Evolutionary conservation across 2,113 vertebrate species (phyloP).

Genomic region (Siniperca knerii): DNA sequence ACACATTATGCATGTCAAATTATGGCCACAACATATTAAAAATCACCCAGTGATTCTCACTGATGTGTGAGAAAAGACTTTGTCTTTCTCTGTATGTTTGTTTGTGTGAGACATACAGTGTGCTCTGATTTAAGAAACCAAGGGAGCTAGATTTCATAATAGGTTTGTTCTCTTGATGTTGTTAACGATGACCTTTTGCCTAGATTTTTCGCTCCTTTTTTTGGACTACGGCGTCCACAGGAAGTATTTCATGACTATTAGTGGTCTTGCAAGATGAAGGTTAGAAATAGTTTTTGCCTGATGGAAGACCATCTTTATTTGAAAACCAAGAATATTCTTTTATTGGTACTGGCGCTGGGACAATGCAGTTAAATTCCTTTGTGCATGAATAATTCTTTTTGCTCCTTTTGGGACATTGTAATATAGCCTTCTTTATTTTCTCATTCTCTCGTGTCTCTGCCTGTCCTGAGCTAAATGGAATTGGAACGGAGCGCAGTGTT

Average conservation of each 20-base stretch:
- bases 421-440: conserved; percentile 57
- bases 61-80: conserved; percentile 62
- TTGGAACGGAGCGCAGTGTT: conserved; percentile 55
- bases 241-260: conserved; percentile 64
- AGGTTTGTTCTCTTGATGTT: conserved; percentile 24
- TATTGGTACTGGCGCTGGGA: conserved; percentile 60
- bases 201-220: conserved; percentile 26
- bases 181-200: conserved; percentile 18
- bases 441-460: conserved; percentile 34
- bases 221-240: conserved; percentile 29
- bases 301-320: conserved; percentile 50
- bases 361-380: conserved; percentile 67
- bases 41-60: conserved; percentile 14
- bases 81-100: conserved; percentile 51
- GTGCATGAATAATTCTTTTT: conserved; percentile 67
- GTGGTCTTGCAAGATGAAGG: conserved; percentile 38
- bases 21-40: conserved; percentile 34
- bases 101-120: conserved; percentile 44
- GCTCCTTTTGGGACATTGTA: conserved; percentile 51
- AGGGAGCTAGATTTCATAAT: conserved; percentile 6
- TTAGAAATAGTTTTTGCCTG: conserved; percentile 53
- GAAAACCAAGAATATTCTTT: conserved; percentile 51
- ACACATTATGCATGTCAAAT: conserved; percentile 41
- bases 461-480: conserved; percentile 59
- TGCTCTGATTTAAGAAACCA: conserved; percentile 7